A percentile compares a stretch with the other conserved stretches of the same genome.
Conservation (phyloP, 2,113 vertebrate species). For the Clarias batrachus region DNA sequence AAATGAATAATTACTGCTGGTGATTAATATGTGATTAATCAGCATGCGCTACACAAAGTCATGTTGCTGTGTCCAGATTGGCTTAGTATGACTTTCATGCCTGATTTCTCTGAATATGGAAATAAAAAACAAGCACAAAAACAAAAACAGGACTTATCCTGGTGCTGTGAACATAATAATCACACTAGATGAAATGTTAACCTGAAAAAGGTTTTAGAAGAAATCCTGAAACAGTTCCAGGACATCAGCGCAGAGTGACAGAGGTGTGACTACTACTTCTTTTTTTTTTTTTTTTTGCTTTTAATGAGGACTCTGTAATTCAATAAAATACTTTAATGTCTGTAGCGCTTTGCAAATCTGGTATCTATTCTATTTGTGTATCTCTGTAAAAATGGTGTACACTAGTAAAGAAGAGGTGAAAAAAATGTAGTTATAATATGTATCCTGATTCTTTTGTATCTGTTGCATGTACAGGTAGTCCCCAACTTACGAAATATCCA, state of each 20-base stretch:
- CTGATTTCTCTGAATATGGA: not conserved
- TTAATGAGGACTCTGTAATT: not conserved
- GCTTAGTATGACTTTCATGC: not conserved
- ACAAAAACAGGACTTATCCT: not conserved
- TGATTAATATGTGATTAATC: not conserved
- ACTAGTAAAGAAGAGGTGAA: too few relatives aligned
- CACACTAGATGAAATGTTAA: not conserved
- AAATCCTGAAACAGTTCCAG: not conserved
- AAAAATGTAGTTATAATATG: too few relatives aligned
- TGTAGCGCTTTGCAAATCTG: not conserved
- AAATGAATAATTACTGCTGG: not conserved
- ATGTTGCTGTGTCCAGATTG: slow-evolving; percentile 1
- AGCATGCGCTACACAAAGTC: not conserved
- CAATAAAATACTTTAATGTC: too few relatives aligned
- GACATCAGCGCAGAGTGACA: not conserved
- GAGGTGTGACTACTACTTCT: not conserved
- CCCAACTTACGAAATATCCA: too few relatives aligned
- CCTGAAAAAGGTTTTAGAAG: not conserved
- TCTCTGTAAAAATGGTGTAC: not conserved
- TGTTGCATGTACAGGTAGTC: too few relatives aligned
- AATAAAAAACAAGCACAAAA: not conserved
- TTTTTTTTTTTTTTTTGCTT: not conserved
- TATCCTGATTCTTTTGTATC: too few relatives aligned
- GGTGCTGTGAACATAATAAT: not conserved
- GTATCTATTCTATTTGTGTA: not conserved